phyloP scores from a whole-genome alignment of 1,140 invertebrate genomes.

The Lutraria rhynchaena region DNA sequence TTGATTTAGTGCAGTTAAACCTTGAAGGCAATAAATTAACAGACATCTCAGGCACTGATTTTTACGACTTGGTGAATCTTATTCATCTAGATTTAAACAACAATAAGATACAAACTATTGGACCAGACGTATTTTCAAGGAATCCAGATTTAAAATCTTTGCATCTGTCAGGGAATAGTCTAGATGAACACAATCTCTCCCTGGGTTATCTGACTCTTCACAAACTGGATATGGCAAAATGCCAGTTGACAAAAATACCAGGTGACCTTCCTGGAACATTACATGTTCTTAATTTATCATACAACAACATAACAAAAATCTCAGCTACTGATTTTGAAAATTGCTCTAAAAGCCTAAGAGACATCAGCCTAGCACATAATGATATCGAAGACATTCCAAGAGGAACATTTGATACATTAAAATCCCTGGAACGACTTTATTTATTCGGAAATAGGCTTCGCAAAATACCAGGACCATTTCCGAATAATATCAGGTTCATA shows the following conservation, averaged over 20 bases:
- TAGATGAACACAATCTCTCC: slow-evolving; percentile 58
- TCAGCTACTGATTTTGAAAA: slow-evolving; percentile 92
- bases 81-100: slow-evolving; percentile 91
- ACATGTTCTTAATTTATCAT: slow-evolving; percentile 88
- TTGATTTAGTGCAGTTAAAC: slow-evolving; percentile 87
- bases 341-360: too few relatives aligned
- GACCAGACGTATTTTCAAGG: slow-evolving; percentile 88
- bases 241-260: slow-evolving; percentile 90
- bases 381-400: slow-evolving; percentile 89
- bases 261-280: slow-evolving; percentile 92
- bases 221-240: slow-evolving; percentile 84
- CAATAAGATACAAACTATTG: slow-evolving; percentile 88
- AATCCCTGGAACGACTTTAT: slow-evolving; percentile 81
- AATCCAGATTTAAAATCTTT: slow-evolving; percentile 90
- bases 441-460: slow-evolving; percentile 12
- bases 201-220: slow-evolving; percentile 87
- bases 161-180: slow-evolving; percentile 84
- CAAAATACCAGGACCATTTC: slow-evolving; percentile 35
- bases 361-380: slow-evolving; percentile 92
- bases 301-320: slow-evolving; percentile 89
- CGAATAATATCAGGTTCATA: slow-evolving; percentile 85
- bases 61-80: slow-evolving; percentile 86
- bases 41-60: slow-evolving; percentile 84
- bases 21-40: slow-evolving; percentile 88
- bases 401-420: slow-evolving; percentile 91